Evolutionary conservation across 2,888 invertebrate genomes (phyloP), one percentile per base, ranked within the genome.

Genomic region (Drosophila sordidula): DNA sequence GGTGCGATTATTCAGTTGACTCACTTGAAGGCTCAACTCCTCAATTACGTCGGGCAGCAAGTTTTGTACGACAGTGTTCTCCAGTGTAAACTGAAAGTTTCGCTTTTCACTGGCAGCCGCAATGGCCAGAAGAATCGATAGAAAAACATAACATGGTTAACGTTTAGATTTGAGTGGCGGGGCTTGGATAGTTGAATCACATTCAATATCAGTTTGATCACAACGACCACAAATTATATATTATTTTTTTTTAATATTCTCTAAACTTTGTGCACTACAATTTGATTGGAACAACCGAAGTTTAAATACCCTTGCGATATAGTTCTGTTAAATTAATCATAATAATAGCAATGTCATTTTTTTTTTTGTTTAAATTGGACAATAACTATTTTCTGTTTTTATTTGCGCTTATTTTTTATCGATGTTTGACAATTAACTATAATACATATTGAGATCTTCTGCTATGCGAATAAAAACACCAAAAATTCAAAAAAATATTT

Each of bases 1-100:
- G 32, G 47, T 66, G 14, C 42, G 66, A 47, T 66, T 66, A 44
- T 65, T 46, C 4, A 41, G 4, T 38, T 39, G 25, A 8, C 4
- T 22, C 2, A 26, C 4, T 1, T 1, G 2, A 6, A n/a, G 16
- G 8, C 0, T 25, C 0, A 51, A 4, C 5, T 50, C 26, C 1
- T 38, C 25, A 14, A 68, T 11, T 12, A 44, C 1, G 0, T 39
- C 38, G 3, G 51, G 32, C 12, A n/a, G 32, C n/a, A 38, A 6
- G 12, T 34, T 59, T 4, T 59, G 8, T 0, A 4, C 5, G 0
- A 6, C 14, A 2, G 26, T 0, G 29, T 42, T 66, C 0, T 44
- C 47, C 4, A 66, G 1, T 1, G 18, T 6, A 3, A 66, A 12
- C 12, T 46, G 14, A 14, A 34, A 42, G 8, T 4, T 32, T 11